These are phyloP conservation scores for Odobenus rosmarus DNA, from an alignment of 2,113 vertebrate genomes.

Conservation along the genomic window DNA sequence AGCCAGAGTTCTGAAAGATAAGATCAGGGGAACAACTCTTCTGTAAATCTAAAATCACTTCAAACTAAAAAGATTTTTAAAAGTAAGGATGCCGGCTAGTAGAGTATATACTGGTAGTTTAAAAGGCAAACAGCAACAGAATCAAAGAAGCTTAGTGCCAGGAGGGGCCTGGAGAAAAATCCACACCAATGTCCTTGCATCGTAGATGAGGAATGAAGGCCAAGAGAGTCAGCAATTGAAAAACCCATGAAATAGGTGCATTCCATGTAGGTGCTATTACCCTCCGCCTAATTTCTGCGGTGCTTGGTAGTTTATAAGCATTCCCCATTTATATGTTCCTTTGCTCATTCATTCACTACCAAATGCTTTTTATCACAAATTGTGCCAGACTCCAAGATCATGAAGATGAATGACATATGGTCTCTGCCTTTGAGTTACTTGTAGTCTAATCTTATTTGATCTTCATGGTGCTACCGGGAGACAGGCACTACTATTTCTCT, in stretches of 20 bases:
- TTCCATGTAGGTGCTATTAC: neutral
- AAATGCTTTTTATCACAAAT: neutral
- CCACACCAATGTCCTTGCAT: neutral
- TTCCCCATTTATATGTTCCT: neutral
- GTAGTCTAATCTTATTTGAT: neutral
- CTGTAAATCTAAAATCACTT: neutral
- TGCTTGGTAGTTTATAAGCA: neutral
- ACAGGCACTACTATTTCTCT: no score
- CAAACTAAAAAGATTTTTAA: neutral
- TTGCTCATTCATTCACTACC: neutral
- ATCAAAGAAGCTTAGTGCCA: neutral
- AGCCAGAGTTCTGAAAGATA: neutral
- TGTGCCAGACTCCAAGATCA: neutral
- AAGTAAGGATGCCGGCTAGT: neutral
- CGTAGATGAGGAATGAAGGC: neutral
- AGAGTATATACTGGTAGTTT: neutral
- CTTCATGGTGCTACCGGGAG: neutral
- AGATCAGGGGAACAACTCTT: neutral
- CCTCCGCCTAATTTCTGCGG: neutral
- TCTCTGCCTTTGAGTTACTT: neutral
- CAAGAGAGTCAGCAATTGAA: neutral
- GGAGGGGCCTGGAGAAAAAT: rapidly evolving
- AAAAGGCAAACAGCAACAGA: neutral
- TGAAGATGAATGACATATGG: neutral
- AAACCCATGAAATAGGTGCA: neutral